Percentiles rank a stretch among this genome's conserved stretches.
Conservation (phyloP, 2,797 vertebrate species). For the Lophius americanus region DNA sequence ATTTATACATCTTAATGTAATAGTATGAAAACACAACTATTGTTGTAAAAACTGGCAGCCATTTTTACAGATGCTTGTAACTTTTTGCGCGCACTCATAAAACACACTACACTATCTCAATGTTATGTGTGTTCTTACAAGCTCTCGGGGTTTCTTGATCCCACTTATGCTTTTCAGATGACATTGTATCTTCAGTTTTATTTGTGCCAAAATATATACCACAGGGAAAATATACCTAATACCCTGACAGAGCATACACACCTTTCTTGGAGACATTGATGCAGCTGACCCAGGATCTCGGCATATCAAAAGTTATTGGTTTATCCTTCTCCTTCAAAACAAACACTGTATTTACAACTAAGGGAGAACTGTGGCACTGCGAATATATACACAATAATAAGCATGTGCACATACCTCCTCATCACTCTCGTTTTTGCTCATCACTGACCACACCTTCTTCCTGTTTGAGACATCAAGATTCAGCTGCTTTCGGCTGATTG, state of each 20-base stretch:
- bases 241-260: slow-evolving; percentile 32
- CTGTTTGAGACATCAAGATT: slow-evolving; percentile 44
- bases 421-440: slow-evolving; percentile 6
- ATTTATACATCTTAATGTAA: too few species aligned
- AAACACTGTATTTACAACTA: background rate
- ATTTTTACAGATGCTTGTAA: too few species aligned
- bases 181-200: too few species aligned
- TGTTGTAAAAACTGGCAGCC: too few species aligned
- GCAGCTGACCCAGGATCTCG: slow-evolving; percentile 85
- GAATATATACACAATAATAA: background rate
- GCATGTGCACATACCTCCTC: slow-evolving; percentile 40
- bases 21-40: too few species aligned
- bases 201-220: too few species aligned
- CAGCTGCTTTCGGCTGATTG: slow-evolving; percentile 59
- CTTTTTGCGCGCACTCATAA: too few species aligned
- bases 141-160: too few species aligned
- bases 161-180: too few species aligned
- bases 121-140: too few species aligned
- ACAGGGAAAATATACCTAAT: background rate
- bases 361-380: background rate
- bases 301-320: slow-evolving; percentile 83
- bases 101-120: too few species aligned
- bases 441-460: slow-evolving; percentile 16
- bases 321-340: slow-evolving; percentile 72
- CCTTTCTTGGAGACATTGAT: slow-evolving; percentile 84